Base-by-base conservation (phyloP, 1,140 invertebrate genomes). In the Thalassaphorura encarpata region DNA sequence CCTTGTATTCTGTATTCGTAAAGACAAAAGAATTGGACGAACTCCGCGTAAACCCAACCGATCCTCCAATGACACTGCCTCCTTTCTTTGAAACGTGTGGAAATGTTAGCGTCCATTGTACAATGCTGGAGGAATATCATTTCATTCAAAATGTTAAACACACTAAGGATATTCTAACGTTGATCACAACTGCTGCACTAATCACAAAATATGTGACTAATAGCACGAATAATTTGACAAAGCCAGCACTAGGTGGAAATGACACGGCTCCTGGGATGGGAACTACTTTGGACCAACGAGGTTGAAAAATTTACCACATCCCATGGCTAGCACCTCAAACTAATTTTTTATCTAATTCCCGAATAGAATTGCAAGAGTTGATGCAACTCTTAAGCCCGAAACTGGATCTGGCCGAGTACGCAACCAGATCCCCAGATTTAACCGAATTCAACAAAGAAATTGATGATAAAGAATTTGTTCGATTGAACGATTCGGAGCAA, bases 1-100 rank as follows among this genome's bases (percentile, higher is more conserved):
- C 6, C 27, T 29, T 23, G 48, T 33, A 33, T 36, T 0, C 2
- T 27, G 46, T 39, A 28, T 5, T 55, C 39, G 40, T 53, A 48
- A 43, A 73, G 67, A 69, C 67, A 1, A 27, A 47, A 8, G 66
- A 70, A 28, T 58, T 72, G 18, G 50, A 54, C 42, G 58, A 36
- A 21, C 40, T 68, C 18, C 65, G 61, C 39, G 54, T 31, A 40
- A 72, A 71, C 54, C 58, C 60, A 39, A 64, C 66, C 2, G n/a
- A 18, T 16, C 31, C 18, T 6, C 18, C 36, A 36, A 46, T 40
- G 1, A 53, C 54, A 27, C 45, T 49, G 1, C 52, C 66, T 1
- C 36, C 31, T 27, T 5, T 52, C 56, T 11, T 28, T 46, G 27
- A 45, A 36, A 39, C 21, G 48, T 42, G 23, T n/a, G 52, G 33